These are phyloP conservation scores for Ceriagrion tenellum DNA, from an alignment of 2,888 invertebrate genomes.

Conservation along the genomic window DNA sequence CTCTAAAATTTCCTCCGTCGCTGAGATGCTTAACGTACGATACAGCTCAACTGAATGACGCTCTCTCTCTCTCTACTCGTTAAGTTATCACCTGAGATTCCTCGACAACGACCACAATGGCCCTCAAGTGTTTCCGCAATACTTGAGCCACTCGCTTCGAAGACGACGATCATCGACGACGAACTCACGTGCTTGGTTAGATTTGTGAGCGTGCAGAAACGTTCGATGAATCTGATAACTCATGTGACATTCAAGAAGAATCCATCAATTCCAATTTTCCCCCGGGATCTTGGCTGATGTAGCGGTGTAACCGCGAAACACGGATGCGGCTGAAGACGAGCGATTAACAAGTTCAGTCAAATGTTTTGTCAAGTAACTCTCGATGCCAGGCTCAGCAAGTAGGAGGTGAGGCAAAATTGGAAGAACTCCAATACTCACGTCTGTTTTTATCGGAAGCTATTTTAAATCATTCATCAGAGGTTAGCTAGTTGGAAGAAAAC, in stretches of 20 bases:
- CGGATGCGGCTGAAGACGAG: too few species aligned
- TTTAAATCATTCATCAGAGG: too few species aligned
- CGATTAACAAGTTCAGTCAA: too few species aligned
- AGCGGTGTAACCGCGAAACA: background rate
- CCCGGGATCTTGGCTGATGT: background rate
- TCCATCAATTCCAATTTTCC: background rate
- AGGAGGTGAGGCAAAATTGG: too few species aligned
- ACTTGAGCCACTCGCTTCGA: background rate
- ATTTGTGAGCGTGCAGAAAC: background rate
- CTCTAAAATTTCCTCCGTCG: background rate
- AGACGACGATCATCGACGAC: background rate
- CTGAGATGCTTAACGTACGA: background rate
- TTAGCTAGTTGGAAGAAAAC: too few species aligned
- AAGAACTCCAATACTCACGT: too few species aligned
- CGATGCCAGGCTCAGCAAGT: too few species aligned
- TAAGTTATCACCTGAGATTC: background rate
- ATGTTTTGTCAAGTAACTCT: too few species aligned
- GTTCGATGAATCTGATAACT: background rate
- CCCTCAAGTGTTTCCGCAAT: background rate
- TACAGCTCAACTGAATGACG: background rate
- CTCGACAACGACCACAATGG: background rate
- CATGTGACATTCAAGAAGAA: background rate
- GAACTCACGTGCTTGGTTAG: background rate
- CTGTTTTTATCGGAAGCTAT: too few species aligned
- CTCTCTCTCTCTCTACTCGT: background rate